Percentiles rank a stretch among this genome's conserved stretches.
Conservation (phyloP, 2,888 invertebrate genomes). For the Eupithecia centaureata region DNA sequence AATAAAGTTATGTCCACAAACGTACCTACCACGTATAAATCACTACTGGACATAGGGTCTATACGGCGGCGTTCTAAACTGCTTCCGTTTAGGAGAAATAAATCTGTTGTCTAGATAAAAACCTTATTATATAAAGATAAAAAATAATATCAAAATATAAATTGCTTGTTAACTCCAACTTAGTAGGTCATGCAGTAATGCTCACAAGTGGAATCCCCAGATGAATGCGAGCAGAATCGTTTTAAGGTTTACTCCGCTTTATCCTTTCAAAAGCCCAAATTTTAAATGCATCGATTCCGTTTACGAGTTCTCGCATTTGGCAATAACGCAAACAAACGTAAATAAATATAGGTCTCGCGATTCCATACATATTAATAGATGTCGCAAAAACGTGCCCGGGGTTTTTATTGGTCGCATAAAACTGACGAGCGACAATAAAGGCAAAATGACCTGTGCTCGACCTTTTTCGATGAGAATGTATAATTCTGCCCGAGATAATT, state of each 20-base stretch:
- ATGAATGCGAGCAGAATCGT: background rate
- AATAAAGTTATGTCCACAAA: too few species aligned
- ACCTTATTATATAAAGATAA: too few species aligned
- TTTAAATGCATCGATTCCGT: slow-evolving; percentile 36
- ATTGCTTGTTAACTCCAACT: background rate
- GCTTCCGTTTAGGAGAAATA: too few species aligned
- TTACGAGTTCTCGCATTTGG: slow-evolving; percentile 38
- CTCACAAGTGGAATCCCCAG: background rate
- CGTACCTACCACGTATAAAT: too few species aligned
- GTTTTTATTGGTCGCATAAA: slow-evolving; percentile 67
- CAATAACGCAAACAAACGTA: slow-evolving; percentile 46
- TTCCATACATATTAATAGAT: slow-evolving; percentile 73
- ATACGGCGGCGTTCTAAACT: too few species aligned
- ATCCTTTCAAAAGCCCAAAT: slow-evolving; percentile 24
- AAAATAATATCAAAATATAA: background rate
- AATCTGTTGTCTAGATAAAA: too few species aligned
- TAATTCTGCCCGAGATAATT: slow-evolving; percentile 39
- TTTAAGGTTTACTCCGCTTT: slow-evolving; percentile 8
- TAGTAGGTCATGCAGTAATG: background rate
- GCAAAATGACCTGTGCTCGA: slow-evolving; percentile 63
- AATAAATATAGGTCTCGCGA: slow-evolving; percentile 58
- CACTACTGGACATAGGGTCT: too few species aligned
- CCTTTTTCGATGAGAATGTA: slow-evolving; percentile 62
- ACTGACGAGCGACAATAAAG: slow-evolving; percentile 64
- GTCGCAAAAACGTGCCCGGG: slow-evolving; percentile 56